Conservation (phyloP, 92 coral and sea anemone species). For the Porites evermanni region DNA sequence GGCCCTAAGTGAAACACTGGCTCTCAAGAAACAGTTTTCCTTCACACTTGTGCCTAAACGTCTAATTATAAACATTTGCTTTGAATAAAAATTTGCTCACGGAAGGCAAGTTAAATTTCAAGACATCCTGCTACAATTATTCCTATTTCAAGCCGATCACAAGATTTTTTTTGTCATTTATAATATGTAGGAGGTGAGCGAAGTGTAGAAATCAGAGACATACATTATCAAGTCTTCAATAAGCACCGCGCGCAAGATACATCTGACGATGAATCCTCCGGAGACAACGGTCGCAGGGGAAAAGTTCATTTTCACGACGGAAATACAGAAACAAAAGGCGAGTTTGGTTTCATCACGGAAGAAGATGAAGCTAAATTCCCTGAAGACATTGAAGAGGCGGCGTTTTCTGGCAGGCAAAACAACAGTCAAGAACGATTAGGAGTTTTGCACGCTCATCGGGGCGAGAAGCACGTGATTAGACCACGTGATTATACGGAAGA, state of each 20-base stretch:
- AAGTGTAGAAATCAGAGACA: neutral
- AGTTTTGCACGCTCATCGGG: neutral
- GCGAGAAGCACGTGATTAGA: neutral
- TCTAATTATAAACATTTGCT: too few relatives aligned
- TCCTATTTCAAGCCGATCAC: too few relatives aligned
- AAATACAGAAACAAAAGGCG: neutral
- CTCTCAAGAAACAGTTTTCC: too few relatives aligned
- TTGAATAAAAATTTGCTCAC: too few relatives aligned
- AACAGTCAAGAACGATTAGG: conserved; percentile 21
- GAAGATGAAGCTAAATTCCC: conserved; percentile 5
- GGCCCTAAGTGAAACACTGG: too few relatives aligned
- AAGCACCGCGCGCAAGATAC: neutral
- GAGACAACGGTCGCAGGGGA: conserved; percentile 11
- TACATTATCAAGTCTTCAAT: neutral
- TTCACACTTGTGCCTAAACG: too few relatives aligned
- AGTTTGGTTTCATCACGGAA: conserved; percentile 35
- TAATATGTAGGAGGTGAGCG: neutral
- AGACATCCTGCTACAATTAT: too few relatives aligned
- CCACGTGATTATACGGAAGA: conserved; percentile 27
- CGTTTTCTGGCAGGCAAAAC: conserved; percentile 18
- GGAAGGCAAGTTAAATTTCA: too few relatives aligned
- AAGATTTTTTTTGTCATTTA: neutral
- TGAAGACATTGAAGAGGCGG: neutral
- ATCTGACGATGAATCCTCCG: neutral
- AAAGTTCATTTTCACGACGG: neutral